Percentiles rank a stretch among this genome's conserved stretches.
Evolutionary conservation across 2,797 vertebrate species (phyloP).

Genomic region (Pseudomugil tenellus): DNA sequence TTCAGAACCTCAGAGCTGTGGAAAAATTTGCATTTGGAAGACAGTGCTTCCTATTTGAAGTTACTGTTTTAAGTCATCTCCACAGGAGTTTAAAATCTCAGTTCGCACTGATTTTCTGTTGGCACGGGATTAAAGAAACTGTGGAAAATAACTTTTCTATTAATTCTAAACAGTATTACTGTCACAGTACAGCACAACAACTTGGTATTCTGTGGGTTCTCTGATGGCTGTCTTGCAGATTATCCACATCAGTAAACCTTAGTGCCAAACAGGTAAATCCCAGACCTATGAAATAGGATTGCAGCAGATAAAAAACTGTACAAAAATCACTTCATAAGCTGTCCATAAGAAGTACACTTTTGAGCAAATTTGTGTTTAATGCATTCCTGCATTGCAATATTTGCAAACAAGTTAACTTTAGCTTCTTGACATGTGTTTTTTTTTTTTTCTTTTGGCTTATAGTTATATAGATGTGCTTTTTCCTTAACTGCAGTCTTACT

Average conservation of each 20-base stretch:
- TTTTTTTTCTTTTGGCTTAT: neutral
- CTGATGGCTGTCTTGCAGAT: conserved; percentile 67
- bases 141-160: conserved; percentile 10
- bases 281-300: conserved; percentile 67
- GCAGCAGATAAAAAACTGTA: conserved; percentile 59
- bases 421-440: neutral
- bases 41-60: neutral
- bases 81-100: conserved; percentile 8
- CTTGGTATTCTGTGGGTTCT: conserved; percentile 52
- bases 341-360: conserved; percentile 14
- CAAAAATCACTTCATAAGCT: conserved; percentile 36
- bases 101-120: conserved; percentile 22
- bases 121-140: neutral
- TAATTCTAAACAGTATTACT: conserved; percentile 54
- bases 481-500: neutral
- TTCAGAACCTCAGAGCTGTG: neutral
- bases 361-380: conserved; percentile 5
- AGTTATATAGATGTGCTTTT: neutral
- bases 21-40: neutral
- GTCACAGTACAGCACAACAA: conserved; percentile 41
- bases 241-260: conserved; percentile 60
- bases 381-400: conserved; percentile 1
- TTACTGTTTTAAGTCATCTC: neutral
- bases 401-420: conserved; percentile 19
- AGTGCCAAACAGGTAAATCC: conserved; percentile 65